A percentile compares a stretch with the other conserved stretches of the same genome.
These are phyloP conservation scores for Xenopus petersii DNA, from an alignment of 2,797 vertebrate genomes.

Conservation along the genomic window DNA sequence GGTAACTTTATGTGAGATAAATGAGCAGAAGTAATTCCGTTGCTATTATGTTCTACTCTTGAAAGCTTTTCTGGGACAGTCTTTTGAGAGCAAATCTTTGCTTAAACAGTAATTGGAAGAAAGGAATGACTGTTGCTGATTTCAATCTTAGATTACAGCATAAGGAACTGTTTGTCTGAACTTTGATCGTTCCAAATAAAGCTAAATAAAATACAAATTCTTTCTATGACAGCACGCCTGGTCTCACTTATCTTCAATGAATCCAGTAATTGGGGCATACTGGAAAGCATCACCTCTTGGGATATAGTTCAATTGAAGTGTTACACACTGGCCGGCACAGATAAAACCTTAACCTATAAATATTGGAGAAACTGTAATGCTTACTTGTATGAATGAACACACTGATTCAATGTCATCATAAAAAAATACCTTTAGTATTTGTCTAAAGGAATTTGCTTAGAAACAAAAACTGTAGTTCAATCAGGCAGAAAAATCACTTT, in stretches of 20 bases:
- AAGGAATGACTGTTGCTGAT: conserved; percentile 25
- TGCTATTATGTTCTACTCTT: conserved; percentile 18
- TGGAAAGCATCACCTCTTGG: conserved; percentile 25
- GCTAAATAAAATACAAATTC: conserved; percentile 41
- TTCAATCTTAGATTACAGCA: conserved; percentile 43
- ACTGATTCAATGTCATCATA: too few species aligned
- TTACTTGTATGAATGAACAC: not conserved
- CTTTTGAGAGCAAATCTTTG: conserved; percentile 22
- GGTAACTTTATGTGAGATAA: conserved; percentile 17
- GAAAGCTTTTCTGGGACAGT: conserved; percentile 22
- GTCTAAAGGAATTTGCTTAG: too few species aligned
- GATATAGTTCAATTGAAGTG: conserved; percentile 19
- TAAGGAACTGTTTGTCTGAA: conserved; percentile 20
- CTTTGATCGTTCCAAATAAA: conserved; percentile 29
- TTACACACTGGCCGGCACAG: conserved; percentile 5
- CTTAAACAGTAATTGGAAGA: conserved; percentile 31
- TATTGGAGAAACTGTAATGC: not conserved
- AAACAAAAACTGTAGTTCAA: too few species aligned
- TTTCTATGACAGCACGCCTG: conserved; percentile 29
- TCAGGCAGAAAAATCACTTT: too few species aligned
- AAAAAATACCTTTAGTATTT: too few species aligned
- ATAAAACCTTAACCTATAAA: conserved; percentile 7
- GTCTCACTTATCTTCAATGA: conserved; percentile 23
- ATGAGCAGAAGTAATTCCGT: conserved; percentile 20
- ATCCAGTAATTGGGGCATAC: conserved; percentile 38